These are phyloP conservation scores for Zoanthus sansibaricus DNA, from an alignment of 92 coral and sea anemone genomes.

Conservation along the genomic window DNA sequence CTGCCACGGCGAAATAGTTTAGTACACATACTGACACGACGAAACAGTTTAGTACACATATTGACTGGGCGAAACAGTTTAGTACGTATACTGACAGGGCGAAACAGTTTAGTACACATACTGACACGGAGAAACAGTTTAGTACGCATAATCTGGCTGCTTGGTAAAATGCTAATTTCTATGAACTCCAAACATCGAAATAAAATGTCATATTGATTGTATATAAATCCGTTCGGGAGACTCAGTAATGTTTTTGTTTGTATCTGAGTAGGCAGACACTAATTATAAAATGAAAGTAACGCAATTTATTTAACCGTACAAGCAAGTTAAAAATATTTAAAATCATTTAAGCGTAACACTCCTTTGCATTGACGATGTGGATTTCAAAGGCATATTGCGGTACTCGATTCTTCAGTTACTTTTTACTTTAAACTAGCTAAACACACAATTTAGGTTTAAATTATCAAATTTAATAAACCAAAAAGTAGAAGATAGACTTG, in stretches of 20 bases:
- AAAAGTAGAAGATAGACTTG: slow-evolving; percentile 5
- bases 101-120: too few relatives aligned
- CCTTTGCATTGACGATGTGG: background rate
- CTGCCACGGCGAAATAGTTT: too few relatives aligned
- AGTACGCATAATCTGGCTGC: background rate
- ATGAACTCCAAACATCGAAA: background rate
- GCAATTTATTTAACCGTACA: background rate
- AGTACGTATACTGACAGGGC: too few relatives aligned
- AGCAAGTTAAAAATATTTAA: background rate
- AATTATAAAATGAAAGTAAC: background rate
- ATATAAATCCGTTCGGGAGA: background rate
- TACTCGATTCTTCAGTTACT: background rate
- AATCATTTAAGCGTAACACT: slow-evolving; percentile 20
- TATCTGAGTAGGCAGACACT: background rate
- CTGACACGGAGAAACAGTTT: too few relatives aligned
- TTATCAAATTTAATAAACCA: background rate
- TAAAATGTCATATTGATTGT: background rate
- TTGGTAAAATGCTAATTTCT: slow-evolving; percentile 3
- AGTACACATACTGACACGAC: too few relatives aligned
- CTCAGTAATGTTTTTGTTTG: background rate
- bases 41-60: too few relatives aligned
- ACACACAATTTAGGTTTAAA: background rate
- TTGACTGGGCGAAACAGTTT: too few relatives aligned
- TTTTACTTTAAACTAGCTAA: background rate
- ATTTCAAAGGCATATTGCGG: background rate